Conservation (phyloP, 2,797 vertebrate species). For the Poecilia gillii region DNA sequence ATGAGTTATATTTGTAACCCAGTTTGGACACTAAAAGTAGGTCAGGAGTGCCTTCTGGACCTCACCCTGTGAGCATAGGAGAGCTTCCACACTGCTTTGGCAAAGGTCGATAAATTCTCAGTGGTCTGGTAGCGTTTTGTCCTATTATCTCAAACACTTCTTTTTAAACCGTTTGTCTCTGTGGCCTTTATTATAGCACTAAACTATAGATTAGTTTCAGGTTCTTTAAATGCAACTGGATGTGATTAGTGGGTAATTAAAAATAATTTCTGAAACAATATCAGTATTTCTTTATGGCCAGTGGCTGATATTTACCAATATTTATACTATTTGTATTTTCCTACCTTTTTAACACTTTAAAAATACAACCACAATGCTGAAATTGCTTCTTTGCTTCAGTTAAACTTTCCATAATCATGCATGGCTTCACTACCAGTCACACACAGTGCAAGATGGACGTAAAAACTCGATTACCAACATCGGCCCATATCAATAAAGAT, state of each 20-base stretch:
- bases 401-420: not conserved
- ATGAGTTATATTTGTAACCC: slow-evolving; percentile 15
- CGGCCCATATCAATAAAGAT: not conserved
- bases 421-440: not conserved
- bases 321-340: not conserved
- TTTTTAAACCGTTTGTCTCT: not conserved
- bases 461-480: not conserved
- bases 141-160: not conserved
- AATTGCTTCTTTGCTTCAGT: not conserved
- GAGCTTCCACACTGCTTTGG: not conserved
- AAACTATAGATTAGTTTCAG: not conserved
- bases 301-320: not conserved
- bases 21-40: slow-evolving; percentile 2
- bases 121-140: not conserved
- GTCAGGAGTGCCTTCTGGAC: not conserved
- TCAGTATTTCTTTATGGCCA: not conserved
- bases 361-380: not conserved
- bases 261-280: not conserved
- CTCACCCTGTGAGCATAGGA: not conserved
- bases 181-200: not conserved
- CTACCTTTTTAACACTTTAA: not conserved
- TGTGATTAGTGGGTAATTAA: not conserved
- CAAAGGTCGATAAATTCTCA: not conserved
- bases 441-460: not conserved
- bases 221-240: not conserved